Evolutionary conservation across 2,888 invertebrate species (phyloP).

Genomic region (Melinopterus prodromus): DNA sequence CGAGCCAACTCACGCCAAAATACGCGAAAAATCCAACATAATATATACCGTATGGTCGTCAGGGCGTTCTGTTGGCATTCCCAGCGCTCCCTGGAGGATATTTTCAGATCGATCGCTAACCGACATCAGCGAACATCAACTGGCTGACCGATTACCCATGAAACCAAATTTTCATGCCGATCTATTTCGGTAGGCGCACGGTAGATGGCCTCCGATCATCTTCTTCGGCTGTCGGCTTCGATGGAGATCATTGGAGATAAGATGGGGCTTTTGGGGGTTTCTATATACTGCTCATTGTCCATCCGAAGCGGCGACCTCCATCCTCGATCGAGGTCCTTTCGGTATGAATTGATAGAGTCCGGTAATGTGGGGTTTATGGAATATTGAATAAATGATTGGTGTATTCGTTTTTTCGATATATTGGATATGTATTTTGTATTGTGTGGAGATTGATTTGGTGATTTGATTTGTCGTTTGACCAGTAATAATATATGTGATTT

Average conservation of each 20-base stretch:
- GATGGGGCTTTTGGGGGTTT: not conserved
- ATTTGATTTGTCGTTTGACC: too few relatives aligned
- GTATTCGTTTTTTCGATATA: too few relatives aligned
- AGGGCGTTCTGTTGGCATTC: not conserved
- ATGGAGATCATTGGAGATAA: not conserved
- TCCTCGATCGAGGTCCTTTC: not conserved
- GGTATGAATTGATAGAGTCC: not conserved
- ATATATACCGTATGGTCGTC: not conserved
- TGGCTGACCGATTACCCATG: constrained; percentile 4
- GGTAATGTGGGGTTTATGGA: not conserved
- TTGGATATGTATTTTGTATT: not conserved
- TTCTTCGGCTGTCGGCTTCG: not conserved
- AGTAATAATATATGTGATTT: not conserved
- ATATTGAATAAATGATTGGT: not conserved
- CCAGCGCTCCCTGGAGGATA: not conserved
- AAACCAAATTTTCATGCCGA: not conserved
- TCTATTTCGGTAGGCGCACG: not conserved
- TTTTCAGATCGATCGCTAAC: not conserved
- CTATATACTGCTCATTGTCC: not conserved
- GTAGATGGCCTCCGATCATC: not conserved
- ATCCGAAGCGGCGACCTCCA: not conserved
- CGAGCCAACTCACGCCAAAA: not conserved
- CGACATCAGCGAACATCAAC: not conserved
- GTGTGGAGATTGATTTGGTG: too few relatives aligned
- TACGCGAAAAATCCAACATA: not conserved